These are phyloP conservation scores for Orchesella cincta DNA, from an alignment of 1,140 invertebrate species.

Conservation along the genomic window DNA sequence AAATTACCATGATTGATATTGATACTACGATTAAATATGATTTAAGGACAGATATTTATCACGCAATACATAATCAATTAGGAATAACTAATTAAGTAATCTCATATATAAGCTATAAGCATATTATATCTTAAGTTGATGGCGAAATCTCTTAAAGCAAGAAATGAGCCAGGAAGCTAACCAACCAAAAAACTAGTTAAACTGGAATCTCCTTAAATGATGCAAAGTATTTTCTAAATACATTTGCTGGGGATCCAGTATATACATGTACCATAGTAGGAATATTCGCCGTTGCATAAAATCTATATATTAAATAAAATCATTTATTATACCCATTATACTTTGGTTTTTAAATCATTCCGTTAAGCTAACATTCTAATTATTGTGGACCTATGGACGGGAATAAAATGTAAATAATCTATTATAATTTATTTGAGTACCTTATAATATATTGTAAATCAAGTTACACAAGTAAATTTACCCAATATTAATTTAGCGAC, in stretches of 20 bases:
- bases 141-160: conserved; percentile 5
- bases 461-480: no score
- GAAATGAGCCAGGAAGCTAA: conserved; percentile 33
- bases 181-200: conserved; percentile 34
- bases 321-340: neutral
- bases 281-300: neutral
- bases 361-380: neutral
- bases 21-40: neutral
- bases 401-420: no score
- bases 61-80: neutral
- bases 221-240: neutral
- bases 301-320: neutral
- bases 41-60: neutral
- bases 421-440: no score
- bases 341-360: neutral
- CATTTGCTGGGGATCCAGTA: conserved; percentile 9
- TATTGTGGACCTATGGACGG: neutral
- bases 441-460: no score
- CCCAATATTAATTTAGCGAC: no score
- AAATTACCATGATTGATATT: conserved; percentile 5
- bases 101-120: neutral
- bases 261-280: neutral
- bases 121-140: conserved; percentile 13
- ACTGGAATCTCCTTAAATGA: conserved; percentile 14
- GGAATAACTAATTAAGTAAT: neutral